Percentiles rank a stretch among this genome's conserved stretches.
phyloP scores from a whole-genome alignment of 2,113 vertebrate genomes.

The Polypterus senegalus region DNA sequence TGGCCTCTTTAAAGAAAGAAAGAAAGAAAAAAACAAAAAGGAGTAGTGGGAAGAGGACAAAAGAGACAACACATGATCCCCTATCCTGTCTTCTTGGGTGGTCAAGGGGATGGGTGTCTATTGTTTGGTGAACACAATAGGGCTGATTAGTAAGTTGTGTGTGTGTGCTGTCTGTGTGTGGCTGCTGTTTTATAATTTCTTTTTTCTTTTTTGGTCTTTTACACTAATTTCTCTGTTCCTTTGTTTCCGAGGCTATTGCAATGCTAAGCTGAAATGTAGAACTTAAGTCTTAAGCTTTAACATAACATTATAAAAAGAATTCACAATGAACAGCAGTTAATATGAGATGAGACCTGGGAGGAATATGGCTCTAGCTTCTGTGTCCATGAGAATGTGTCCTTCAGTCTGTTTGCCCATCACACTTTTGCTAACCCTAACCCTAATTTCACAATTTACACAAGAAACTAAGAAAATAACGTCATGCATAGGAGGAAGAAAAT shows the following conservation, averaged over 20 bases:
- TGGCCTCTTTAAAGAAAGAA: conserved; percentile 18
- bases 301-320: conserved; percentile 3
- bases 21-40: conserved; percentile 5
- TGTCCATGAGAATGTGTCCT: no score
- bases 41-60: conserved; percentile 32
- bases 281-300: not conserved
- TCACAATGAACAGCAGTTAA: conserved; percentile 1
- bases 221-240: not conserved
- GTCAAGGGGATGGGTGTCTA: conserved; percentile 42
- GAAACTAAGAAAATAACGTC: no score
- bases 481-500: no score
- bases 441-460: no score
- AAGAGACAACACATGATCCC: conserved; percentile 31
- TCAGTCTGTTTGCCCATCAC: no score
- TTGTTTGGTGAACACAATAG: conserved; percentile 55
- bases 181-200: not conserved
- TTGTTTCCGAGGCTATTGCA: not conserved
- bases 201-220: not conserved
- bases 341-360: not conserved
- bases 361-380: not conserved
- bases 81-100: conserved; percentile 47
- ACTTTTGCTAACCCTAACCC: no score
- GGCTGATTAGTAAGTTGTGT: conserved; percentile 45
- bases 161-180: conserved; percentile 20
- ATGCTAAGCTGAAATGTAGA: conserved; percentile 5